Base-by-base conservation (phyloP, 2,888 invertebrate genomes). In the Chrysotoxum bicinctum region DNA sequence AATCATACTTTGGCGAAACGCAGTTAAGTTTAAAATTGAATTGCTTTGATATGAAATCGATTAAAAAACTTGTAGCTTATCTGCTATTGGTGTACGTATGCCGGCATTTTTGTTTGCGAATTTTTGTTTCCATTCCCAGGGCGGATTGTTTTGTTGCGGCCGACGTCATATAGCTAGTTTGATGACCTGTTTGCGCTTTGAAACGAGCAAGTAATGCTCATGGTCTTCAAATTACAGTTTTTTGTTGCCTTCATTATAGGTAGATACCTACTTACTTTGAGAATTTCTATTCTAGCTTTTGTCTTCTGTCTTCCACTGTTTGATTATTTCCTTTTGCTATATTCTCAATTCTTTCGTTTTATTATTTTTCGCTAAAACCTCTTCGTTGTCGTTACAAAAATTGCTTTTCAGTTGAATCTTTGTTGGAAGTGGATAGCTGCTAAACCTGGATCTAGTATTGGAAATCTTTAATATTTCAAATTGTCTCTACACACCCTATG, bases 111-210 rank as follows among this genome's bases (percentile, higher is more conserved):
- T 54, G 66, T 50, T 64, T 56, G 81, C 64, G 58, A 79, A 75
- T 66, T 48, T 23, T 23, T 60, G 14, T 23, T 60, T 43, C 74
- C 66, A 69, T 83, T 83, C 54, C 69, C 43, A 37, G 30, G 69
- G 32, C 26, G 16, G 23, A 21, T 68, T 69, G 37, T 56, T 54
- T 70, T 58, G 62, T 19, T 56, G 56, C 30, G 50, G 40, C 45
- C 72, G 58, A 37, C 58, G 35, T 58, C 35, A 58, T 58, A 84
- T 84, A 80, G n/a, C n/a, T n/a, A n/a, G 84, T 84, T 84, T 84
- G 84, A 84, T 80, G 84, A 84, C 80, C 84, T 84, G 66, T 70
- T 84, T 70, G 66, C 14, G 66, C 50, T 32, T 50, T 32, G n/a
- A 23, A 50, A 66, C 56, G 70, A 69, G 68, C 45, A 35, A 19